Conservation (phyloP, 2,888 invertebrate species). For the Orchesella flavescens region DNA sequence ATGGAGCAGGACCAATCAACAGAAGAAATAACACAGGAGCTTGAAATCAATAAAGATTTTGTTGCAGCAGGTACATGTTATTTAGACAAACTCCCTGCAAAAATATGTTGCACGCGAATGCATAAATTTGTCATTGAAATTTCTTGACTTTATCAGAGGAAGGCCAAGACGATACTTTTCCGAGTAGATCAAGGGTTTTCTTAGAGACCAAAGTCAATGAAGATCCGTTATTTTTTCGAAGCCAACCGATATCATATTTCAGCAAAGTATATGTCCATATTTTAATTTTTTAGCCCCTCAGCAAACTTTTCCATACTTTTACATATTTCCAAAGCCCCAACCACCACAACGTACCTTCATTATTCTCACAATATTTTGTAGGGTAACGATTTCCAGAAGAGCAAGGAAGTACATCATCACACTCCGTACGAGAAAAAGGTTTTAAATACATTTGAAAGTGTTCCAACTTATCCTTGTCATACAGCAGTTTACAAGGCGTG, state of each 20-base stretch:
- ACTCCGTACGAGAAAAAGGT: slow-evolving; percentile 33
- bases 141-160: background rate
- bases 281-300: too few species aligned
- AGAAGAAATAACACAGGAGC: background rate
- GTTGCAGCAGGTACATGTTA: background rate
- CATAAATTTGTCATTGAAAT: too few species aligned
- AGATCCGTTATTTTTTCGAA: slow-evolving; percentile 14
- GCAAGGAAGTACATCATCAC: slow-evolving; percentile 39
- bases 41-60: background rate
- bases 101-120: too few species aligned
- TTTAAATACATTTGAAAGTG: slow-evolving; percentile 35
- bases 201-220: background rate
- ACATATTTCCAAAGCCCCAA: too few species aligned
- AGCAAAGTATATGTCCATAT: too few species aligned
- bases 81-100: too few species aligned
- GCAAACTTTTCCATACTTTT: background rate
- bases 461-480: slow-evolving; percentile 35
- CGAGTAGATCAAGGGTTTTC: slow-evolving; percentile 6
- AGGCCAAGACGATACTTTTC: background rate
- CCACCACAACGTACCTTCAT: too few species aligned
- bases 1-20: slow-evolving; percentile 19
- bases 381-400: slow-evolving; percentile 36
- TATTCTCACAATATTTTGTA: background rate
- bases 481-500: slow-evolving; percentile 40
- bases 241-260: slow-evolving; percentile 8